A percentile compares a stretch with the other conserved stretches of the same genome.
Conservation (phyloP, 2,113 vertebrate genomes). For the Paralichthys olivaceus region DNA sequence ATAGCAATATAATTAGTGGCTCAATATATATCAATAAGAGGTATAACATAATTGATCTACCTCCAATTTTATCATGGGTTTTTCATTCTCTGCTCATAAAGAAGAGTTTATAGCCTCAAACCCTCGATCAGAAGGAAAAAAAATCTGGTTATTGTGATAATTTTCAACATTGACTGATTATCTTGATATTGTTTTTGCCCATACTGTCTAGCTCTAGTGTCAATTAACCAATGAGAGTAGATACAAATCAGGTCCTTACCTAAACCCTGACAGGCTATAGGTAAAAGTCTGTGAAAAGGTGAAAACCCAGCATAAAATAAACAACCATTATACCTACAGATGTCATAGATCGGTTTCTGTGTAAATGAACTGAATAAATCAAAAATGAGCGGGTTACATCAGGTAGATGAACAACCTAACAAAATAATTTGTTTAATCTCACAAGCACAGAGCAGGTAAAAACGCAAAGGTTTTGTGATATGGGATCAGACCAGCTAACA, state of each 20-base stretch:
- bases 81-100: too few species aligned
- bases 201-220: background rate
- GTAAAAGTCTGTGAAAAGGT: background rate
- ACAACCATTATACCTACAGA: background rate
- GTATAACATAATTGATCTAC: too few species aligned
- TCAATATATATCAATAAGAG: too few species aligned
- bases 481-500: constrained; percentile 45
- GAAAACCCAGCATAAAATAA: background rate
- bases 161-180: too few species aligned
- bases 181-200: too few species aligned
- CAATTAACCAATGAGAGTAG: background rate
- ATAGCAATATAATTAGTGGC: too few species aligned
- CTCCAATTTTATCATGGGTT: too few species aligned
- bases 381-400: constrained; percentile 11
- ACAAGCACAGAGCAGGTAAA: constrained; percentile 50
- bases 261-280: background rate
- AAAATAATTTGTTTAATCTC: constrained; percentile 44
- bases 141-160: too few species aligned
- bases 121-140: too few species aligned
- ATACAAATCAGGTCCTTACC: background rate
- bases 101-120: too few species aligned
- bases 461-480: constrained; percentile 45
- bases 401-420: constrained; percentile 38
- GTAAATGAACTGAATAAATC: background rate
- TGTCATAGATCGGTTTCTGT: background rate